Percentiles rank a stretch among this genome's conserved stretches.
These are phyloP conservation scores for Campoplex nolae DNA, from an alignment of 2,888 invertebrate genomes.

Conservation along the genomic window DNA sequence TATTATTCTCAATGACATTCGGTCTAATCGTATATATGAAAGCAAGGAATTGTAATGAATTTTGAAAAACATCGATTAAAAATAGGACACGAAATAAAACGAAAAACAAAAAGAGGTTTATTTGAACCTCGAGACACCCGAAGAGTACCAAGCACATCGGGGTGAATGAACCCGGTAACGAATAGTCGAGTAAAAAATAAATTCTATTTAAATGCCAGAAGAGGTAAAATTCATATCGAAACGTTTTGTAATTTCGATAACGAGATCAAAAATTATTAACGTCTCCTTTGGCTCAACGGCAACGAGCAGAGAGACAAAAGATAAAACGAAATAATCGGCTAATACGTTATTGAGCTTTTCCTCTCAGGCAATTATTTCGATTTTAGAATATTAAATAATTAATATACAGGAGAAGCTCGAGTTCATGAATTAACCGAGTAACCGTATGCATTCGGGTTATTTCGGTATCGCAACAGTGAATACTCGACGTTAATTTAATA, in stretches of 20 bases:
- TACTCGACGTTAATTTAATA: neutral
- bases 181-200: neutral
- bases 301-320: neutral
- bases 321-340: neutral
- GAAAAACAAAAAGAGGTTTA: neutral
- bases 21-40: slow-evolving; percentile 3
- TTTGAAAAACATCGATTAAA: too few species aligned
- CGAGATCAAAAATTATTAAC: neutral
- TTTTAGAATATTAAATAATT: neutral
- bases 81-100: neutral
- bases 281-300: neutral
- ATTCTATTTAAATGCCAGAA: neutral
- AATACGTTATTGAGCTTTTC: neutral
- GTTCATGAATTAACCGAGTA: neutral
- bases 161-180: neutral
- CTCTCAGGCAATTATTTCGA: neutral
- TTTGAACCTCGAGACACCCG: neutral
- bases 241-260: neutral
- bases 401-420: neutral
- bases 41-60: neutral
- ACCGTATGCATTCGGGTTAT: neutral
- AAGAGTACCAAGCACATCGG: neutral
- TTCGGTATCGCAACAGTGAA: neutral
- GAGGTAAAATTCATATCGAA: neutral
- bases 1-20: neutral